phyloP scores from a whole-genome alignment of 35 echinoderm and acorn worm species.

The Ptychodera flava region DNA sequence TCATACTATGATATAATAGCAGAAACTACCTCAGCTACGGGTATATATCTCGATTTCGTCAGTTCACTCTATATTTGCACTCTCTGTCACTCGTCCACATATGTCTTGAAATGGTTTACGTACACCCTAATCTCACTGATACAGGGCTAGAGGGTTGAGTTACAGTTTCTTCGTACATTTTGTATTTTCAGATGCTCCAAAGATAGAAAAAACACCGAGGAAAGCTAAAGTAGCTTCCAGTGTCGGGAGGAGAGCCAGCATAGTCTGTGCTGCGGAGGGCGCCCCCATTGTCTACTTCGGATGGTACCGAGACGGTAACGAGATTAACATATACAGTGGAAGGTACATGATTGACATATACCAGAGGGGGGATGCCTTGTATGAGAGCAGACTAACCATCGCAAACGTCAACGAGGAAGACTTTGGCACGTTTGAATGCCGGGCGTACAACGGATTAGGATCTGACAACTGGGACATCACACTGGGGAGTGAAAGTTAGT shows the following conservation, averaged over 20 bases:
- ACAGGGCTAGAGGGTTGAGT: no score
- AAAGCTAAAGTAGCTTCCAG: slow-evolving; percentile 80
- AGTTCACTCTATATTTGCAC: no score
- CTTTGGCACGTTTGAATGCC: slow-evolving; percentile 72
- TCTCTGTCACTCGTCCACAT: no score
- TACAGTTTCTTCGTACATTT: no score
- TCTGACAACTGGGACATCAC: slow-evolving; percentile 45
- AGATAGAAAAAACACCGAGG: slow-evolving; percentile 61
- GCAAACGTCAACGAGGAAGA: slow-evolving; percentile 59
- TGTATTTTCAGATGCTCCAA: slow-evolving; percentile 49
- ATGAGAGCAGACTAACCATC: slow-evolving; percentile 80
- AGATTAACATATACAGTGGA: slow-evolving; percentile 60
- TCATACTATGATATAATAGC: no score
- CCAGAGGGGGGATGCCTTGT: slow-evolving; percentile 51
- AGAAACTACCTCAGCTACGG: no score
- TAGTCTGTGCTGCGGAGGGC: slow-evolving; percentile 63
- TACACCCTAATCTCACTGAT: no score
- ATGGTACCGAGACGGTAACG: slow-evolving; percentile 39
- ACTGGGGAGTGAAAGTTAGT: slow-evolving; percentile 78
- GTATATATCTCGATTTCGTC: no score
- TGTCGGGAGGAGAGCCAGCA: slow-evolving; percentile 54
- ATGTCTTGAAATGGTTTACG: no score
- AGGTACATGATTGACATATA: slow-evolving; percentile 70
- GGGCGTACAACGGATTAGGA: slow-evolving; percentile 72
- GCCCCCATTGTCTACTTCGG: slow-evolving; percentile 67